Evolutionary conservation across 2,797 vertebrate genomes (phyloP), one percentile per base, ranked within the genome.

Genomic region (Crypturellus tataupa): DNA sequence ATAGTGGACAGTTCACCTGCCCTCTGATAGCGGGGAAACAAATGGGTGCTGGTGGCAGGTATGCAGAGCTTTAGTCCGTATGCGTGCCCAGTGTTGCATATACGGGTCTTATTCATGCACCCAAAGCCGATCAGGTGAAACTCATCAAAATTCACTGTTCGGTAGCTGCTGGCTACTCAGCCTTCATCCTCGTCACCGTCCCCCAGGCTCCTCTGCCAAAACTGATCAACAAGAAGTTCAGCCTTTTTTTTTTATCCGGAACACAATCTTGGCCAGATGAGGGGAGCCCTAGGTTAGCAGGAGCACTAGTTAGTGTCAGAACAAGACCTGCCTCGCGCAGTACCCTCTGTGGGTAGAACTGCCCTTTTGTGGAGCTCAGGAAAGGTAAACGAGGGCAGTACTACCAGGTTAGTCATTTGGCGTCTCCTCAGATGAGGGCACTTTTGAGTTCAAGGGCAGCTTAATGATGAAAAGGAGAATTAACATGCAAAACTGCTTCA

Each of bases 31-130:
- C 42, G 21, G 31, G 51, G 29, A 42, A n/a, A 71, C 76, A 68
- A 55, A 21, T 0, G 60, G 19, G 33, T 63, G 70, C 29, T 8
- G 21, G 60, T 62, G 77, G 23, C 14, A 63, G 67, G 80, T 40
- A 6, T 4, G 4, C 69, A 39, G 42, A 56, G 20, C 0, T 0
- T 72, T 42, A n/a, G 27, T 44, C 39, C 65, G 13, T 10, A 0
- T 23, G 71, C 2, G 29, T 79, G 56, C 46, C 42, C 67, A 40
- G 49, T 0, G 0, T 70, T 1, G 2, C 19, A 0, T 15, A 6
- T 39, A 15, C 27, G 17, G 58, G 1, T 90, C 78, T 70, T 2
- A 0, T 37, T 20, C 0, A 1, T 44, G 72, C 69, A 27, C 37
- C 64, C 76, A 60, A 19, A 73, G 60, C 56, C 67, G 8, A 19